These are phyloP conservation scores for Platycheirus albimanus DNA, from an alignment of 2,888 invertebrate genomes.

Conservation along the genomic window DNA sequence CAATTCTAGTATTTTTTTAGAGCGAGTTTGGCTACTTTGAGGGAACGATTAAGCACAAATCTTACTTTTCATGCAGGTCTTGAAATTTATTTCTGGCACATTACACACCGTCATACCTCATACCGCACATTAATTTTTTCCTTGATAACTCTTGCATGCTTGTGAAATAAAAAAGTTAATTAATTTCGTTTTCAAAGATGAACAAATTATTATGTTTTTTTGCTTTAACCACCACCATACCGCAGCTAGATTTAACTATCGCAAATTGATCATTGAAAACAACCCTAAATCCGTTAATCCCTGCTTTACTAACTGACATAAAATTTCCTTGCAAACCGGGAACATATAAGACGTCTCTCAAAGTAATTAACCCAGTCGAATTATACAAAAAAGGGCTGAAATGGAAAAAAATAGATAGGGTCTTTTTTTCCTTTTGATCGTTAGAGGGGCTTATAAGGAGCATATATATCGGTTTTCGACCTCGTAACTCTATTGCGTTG, in stretches of 20 bases:
- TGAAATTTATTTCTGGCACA: conserved; percentile 15
- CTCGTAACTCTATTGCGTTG: too few species aligned
- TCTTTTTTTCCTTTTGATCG: too few species aligned
- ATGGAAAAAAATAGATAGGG: too few species aligned
- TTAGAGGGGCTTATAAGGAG: too few species aligned
- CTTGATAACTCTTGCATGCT: background rate
- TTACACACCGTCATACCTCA: conserved; percentile 23
- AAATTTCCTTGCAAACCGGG: too few species aligned
- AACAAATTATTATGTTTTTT: background rate
- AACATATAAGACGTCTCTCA: conserved; percentile 61
- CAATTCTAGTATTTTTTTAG: conserved; percentile 41
- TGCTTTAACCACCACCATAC: background rate
- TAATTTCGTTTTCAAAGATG: background rate
- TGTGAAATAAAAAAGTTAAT: background rate
- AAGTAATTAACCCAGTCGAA: too few species aligned
- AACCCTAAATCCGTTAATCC: background rate
- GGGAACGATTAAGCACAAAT: conserved; percentile 39
- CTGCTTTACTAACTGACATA: conserved; percentile 7
- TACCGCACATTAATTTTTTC: conserved; percentile 20
- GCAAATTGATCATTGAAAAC: background rate
- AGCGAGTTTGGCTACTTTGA: conserved; percentile 21
- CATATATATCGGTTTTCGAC: too few species aligned
- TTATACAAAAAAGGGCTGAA: too few species aligned
- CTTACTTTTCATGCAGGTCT: conserved; percentile 55
- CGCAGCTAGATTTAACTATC: background rate